Base-by-base conservation (phyloP, 2,113 vertebrate genomes). In the Plecturocebus donacophilus region DNA sequence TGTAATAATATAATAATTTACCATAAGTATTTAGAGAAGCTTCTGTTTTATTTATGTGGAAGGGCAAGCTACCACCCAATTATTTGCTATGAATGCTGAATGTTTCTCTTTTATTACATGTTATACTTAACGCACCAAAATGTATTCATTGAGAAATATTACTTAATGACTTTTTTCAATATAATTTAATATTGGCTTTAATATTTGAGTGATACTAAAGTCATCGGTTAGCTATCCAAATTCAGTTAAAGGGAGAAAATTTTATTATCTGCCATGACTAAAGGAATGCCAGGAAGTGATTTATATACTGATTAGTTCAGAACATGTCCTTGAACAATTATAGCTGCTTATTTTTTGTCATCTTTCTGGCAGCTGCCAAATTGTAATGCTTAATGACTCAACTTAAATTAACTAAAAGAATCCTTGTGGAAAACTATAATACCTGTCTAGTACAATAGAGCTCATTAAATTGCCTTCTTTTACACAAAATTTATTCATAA, bases 401-500 rank as follows among this genome's bases (percentile, higher is more conserved):
- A 95, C 68, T 97, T 94, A 96, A 95, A 98, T 97, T 94, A 96
- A 97, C 56, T 89, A 95, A 97, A 97, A 94, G 27, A 97, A 91
- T 97, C 87, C 90, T 97, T 61, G 20, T 97, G 87, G 89, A 85
- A 94, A 97, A 95, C 77, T 77, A 91, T 96, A 94, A 85, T 97
- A 82, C 61, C 70, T 96, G 49, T n/a, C 66, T 92, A 38, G 20
- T 94, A 87, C 40, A 91, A 91, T 8, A 19, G n/a, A 95, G 8
- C n/a, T 87, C 70, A 90, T 86, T 96, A 90, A 93, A 93, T 87
- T 85, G 75, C 83, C 54, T 95, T 96, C 77, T 87, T 95, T 97
- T 91, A 82, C 5, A 92, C 16, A 79, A 35, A 80, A 88, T 4
- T 81, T 95, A 89, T 84, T 94, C 68, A 93, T 87, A 97, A 95